These are phyloP conservation scores for Avahi laniger DNA, from an alignment of 2,797 vertebrate species.

Conservation along the genomic window DNA sequence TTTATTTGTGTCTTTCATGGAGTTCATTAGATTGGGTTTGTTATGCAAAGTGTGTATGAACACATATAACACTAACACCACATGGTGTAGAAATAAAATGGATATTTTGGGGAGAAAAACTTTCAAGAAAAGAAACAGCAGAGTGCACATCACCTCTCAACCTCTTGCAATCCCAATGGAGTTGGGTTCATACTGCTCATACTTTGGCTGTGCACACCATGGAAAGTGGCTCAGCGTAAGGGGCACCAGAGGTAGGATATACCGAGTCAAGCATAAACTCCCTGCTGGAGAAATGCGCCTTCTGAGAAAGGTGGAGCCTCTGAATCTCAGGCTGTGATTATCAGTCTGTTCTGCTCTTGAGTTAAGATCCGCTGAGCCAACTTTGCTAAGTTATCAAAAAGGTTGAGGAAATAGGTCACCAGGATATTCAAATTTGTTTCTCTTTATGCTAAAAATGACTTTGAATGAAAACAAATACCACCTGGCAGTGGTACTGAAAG, in stretches of 20 bases:
- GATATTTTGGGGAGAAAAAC: neutral
- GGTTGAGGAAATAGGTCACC: neutral
- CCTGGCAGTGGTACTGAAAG: neutral
- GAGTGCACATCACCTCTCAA: fast-evolving
- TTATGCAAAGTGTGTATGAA: neutral
- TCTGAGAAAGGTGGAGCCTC: neutral
- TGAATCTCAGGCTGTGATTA: neutral
- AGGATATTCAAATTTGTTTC: neutral
- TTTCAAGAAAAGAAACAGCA: neutral
- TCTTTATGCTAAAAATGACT: neutral
- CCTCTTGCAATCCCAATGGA: neutral
- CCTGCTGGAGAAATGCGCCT: neutral
- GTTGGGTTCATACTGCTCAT: neutral
- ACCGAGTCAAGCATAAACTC: neutral
- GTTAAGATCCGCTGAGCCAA: neutral
- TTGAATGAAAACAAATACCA: neutral
- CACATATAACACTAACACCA: neutral
- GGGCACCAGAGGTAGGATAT: neutral
- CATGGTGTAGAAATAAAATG: neutral
- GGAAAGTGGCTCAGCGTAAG: neutral
- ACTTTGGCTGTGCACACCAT: neutral
- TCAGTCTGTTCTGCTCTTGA: neutral
- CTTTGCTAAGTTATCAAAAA: neutral
- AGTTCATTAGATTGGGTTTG: neutral
- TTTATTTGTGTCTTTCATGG: neutral